Conservation (phyloP, 2,113 vertebrate species). For the Eleginops maclovinus region DNA sequence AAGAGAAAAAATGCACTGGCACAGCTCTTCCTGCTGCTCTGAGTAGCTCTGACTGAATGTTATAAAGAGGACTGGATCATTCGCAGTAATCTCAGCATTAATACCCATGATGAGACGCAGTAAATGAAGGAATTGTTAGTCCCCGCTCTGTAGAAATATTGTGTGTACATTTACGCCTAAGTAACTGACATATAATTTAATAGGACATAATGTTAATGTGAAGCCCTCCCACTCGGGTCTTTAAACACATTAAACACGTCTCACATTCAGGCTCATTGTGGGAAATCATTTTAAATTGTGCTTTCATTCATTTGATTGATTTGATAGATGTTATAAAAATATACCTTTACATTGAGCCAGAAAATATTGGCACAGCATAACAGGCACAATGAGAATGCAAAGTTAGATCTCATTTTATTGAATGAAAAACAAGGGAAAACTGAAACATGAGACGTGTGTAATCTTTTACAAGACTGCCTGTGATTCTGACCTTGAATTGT, state of each 20-base stretch:
- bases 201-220: constrained; percentile 59
- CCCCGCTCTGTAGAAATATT: constrained; percentile 62
- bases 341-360: background rate
- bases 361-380: background rate
- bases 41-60: constrained; percentile 54
- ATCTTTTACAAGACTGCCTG: constrained; percentile 29
- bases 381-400: background rate
- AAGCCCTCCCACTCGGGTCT: constrained; percentile 22
- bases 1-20: constrained; percentile 65
- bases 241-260: constrained; percentile 49
- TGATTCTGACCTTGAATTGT: constrained; percentile 60
- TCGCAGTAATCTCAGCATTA: constrained; percentile 69
- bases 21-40: constrained; percentile 66
- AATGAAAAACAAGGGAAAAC: too few relatives aligned
- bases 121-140: constrained; percentile 75
- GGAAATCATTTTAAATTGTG: too few relatives aligned
- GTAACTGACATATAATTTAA: constrained; percentile 62
- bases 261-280: constrained; percentile 39
- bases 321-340: background rate
- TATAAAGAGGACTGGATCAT: constrained; percentile 52
- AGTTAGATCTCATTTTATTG: constrained; percentile 17
- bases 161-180: constrained; percentile 49
- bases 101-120: constrained; percentile 62
- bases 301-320: constrained; percentile 9
- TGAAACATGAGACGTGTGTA: constrained; percentile 20